Conservation (phyloP, 2,113 vertebrate species). For the Lampris incognitus region DNA sequence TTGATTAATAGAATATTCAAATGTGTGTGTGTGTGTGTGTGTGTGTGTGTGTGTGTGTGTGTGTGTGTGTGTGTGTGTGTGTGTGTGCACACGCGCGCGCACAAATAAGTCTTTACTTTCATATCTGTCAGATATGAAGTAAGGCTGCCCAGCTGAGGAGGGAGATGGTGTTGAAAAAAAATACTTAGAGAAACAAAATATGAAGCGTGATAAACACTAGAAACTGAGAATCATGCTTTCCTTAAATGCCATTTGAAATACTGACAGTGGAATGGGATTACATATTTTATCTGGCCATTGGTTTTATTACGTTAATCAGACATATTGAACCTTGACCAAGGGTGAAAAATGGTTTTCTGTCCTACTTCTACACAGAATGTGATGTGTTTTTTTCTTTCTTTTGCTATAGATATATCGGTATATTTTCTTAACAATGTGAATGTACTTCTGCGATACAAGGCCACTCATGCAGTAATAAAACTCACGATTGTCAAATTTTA, state of each 20-base stretch:
- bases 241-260: no score
- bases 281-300: no score
- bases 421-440: no score
- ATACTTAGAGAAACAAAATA: not conserved
- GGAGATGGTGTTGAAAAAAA: not conserved
- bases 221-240: not conserved
- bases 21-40: slow-evolving; percentile 36
- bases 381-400: no score
- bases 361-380: no score
- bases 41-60: not conserved
- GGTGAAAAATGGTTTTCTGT: no score
- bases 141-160: not conserved
- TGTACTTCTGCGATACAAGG: slow-evolving; percentile 51
- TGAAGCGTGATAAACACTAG: not conserved
- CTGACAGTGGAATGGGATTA: no score
- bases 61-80: not conserved
- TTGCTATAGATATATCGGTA: no score
- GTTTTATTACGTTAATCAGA: no score
- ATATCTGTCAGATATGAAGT: slow-evolving; percentile 7
- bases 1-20: slow-evolving; percentile 44
- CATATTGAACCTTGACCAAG: no score
- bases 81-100: no score
- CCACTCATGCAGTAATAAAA: slow-evolving; percentile 62
- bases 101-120: slow-evolving; percentile 48
- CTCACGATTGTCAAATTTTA: slow-evolving; percentile 65